Base-by-base conservation (phyloP, 1,140 invertebrate genomes). In the Chironomus tepperi region DNA sequence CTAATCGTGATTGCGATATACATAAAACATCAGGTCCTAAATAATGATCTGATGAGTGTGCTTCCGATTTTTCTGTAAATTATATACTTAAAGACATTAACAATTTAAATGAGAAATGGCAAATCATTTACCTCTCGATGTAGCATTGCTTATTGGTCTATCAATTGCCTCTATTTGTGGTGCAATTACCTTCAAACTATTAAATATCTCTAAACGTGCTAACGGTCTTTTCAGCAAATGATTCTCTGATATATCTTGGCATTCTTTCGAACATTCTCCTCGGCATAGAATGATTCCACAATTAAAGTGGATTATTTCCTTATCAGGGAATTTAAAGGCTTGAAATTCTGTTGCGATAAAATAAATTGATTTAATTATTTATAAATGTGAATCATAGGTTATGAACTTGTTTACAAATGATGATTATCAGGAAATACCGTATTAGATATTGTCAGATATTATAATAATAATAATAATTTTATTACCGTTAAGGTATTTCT, bases 281-380 rank as follows among this genome's bases (percentile, higher is more conserved):
- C 87, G 87, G 78, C 91, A 93, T 1, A 90, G 78, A 77, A 89
- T 85, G 77, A 90, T 80, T 75, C 85, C 83, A 85, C 90, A 88
- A 73, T 86, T 86, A 12, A 93, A 83, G 81, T 92, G 91, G 10
- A 93, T 81, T 74, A 88, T 87, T 74, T 90, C 89, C 76, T 90
- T 83, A 77, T 91, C 90, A 15, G 91, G 90, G 83, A 93, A 93
- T 78, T 92, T 92, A 77, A 93, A 93, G 7, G 90, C 91, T 10
- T 88, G 86, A 83, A 93, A 93, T 42, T 86, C 88, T 0, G 90
- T 86, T 15, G 84, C 82, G 43, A 81, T 5, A 57, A 15, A 47
- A 47, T 5, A 3, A 47, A 47, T 47, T 47, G 42, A 43, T 47
- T 47, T 47, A n/a, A n/a, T n/a, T 34, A 5, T 34, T 34, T 2